phyloP scores from a whole-genome alignment of 2,888 invertebrate species.

The Eledone cirrhosa region DNA sequence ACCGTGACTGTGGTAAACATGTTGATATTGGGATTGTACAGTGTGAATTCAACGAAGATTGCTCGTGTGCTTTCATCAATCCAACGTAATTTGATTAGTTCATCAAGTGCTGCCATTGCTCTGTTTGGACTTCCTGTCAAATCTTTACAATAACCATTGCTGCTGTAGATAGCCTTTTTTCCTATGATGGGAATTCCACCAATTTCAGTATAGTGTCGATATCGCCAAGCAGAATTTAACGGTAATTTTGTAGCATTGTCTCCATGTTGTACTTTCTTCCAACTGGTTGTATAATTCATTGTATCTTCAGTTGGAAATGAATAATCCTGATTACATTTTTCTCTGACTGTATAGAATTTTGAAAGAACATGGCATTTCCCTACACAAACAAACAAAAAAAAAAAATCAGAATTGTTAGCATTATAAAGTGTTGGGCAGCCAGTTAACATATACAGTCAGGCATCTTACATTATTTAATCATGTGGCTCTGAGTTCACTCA shows the following conservation, averaged over 20 bases:
- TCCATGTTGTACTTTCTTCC: constrained; percentile 35
- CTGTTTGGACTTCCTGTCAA: constrained; percentile 42
- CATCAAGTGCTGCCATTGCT: constrained; percentile 35
- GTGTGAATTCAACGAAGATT: constrained; percentile 49
- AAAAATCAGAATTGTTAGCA: too few relatives aligned
- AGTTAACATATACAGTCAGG: too few relatives aligned
- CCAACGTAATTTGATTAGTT: constrained; percentile 41
- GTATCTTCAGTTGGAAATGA: constrained; percentile 40
- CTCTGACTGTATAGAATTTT: constrained; percentile 35
- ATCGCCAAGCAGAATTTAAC: constrained; percentile 45
- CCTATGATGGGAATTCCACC: constrained; percentile 51
- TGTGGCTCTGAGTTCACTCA: too few relatives aligned
- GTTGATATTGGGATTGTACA: constrained; percentile 54
- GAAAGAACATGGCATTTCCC: constrained; percentile 38
- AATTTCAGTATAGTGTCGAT: constrained; percentile 40
- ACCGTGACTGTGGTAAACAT: constrained; percentile 44
- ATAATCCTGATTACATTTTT: constrained; percentile 43
- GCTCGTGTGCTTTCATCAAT: constrained; percentile 46
- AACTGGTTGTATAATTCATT: constrained; percentile 38
- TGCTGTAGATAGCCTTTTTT: constrained; percentile 45
- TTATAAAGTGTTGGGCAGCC: neutral
- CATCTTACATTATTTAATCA: too few relatives aligned
- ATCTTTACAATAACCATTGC: constrained; percentile 51
- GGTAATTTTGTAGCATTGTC: constrained; percentile 20
- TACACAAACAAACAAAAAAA: constrained; percentile 30